These are phyloP conservation scores for Eulemur rubriventer DNA, from an alignment of 2,797 vertebrate species.

Conservation along the genomic window DNA sequence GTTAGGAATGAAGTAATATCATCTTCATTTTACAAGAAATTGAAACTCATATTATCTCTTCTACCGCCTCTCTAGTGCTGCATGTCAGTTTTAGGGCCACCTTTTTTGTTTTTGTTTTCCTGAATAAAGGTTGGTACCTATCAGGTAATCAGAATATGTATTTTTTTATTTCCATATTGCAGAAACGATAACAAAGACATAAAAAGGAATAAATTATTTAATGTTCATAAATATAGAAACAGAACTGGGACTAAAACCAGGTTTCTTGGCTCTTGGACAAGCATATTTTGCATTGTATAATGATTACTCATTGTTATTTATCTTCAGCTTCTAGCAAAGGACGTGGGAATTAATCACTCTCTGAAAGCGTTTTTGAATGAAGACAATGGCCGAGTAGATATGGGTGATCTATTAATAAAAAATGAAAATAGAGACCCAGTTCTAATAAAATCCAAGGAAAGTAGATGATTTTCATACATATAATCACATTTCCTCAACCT, in stretches of 20 bases:
- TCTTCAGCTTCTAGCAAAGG: neutral
- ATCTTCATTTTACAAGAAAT: neutral
- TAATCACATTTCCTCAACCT: neutral
- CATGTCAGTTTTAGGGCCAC: neutral
- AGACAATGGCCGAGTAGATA: neutral
- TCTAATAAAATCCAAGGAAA: neutral
- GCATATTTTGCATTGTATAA: neutral
- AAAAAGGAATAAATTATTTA: neutral
- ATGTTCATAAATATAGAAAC: neutral
- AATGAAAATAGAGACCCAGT: neutral
- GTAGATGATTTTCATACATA: neutral
- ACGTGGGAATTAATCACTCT: neutral
- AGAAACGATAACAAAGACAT: neutral
- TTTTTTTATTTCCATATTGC: neutral
- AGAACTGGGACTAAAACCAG: neutral
- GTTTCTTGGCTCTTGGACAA: neutral
- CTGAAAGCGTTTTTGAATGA: constrained; percentile 29
- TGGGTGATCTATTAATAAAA: neutral
- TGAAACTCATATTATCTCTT: neutral
- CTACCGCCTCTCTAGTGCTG: neutral
- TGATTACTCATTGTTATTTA: neutral
- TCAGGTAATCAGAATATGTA: neutral
- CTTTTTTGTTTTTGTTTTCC: neutral
- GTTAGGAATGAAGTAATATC: neutral
- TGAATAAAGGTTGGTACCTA: neutral